Percentiles rank a stretch among this genome's conserved stretches.
Evolutionary conservation across 2,113 vertebrate genomes (phyloP).

Genomic region (Speoplatyrhinus poulsoni): DNA sequence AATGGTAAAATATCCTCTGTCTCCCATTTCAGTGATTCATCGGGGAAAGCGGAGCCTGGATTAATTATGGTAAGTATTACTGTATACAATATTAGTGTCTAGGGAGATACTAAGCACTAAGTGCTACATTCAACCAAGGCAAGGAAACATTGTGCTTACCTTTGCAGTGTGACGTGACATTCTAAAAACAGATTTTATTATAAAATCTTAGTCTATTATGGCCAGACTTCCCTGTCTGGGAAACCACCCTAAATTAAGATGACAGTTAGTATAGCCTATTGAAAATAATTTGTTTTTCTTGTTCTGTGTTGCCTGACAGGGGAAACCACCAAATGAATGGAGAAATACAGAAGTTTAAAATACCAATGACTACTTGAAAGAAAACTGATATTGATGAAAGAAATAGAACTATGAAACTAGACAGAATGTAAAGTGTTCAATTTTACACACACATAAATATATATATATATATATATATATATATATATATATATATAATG

Average conservation of each 20-base stretch:
- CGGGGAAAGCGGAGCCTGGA: conserved; percentile 78
- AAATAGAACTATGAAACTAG: too few species aligned
- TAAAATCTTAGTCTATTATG: background rate
- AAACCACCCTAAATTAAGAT: background rate
- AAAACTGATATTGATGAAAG: too few species aligned
- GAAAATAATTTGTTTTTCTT: too few species aligned
- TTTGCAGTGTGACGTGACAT: background rate
- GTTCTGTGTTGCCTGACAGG: too few species aligned
- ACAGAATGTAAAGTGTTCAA: too few species aligned
- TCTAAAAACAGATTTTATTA: background rate
- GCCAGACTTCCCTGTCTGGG: background rate
- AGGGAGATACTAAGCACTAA: background rate
- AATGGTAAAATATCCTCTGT: conserved; percentile 12
- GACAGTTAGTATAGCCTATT: background rate
- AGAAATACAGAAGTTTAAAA: too few species aligned
- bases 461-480: too few species aligned
- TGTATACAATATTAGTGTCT: background rate
- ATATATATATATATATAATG: too few species aligned
- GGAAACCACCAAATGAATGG: too few species aligned
- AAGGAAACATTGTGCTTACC: background rate
- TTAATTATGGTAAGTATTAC: conserved; percentile 57
- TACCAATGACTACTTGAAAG: too few species aligned
- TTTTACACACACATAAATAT: too few species aligned
- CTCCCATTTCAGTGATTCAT: conserved; percentile 81
- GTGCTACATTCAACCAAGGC: conserved; percentile 1